These are phyloP conservation scores for Apodemia mormo DNA, from an alignment of 2,888 invertebrate species.

Conservation along the genomic window DNA sequence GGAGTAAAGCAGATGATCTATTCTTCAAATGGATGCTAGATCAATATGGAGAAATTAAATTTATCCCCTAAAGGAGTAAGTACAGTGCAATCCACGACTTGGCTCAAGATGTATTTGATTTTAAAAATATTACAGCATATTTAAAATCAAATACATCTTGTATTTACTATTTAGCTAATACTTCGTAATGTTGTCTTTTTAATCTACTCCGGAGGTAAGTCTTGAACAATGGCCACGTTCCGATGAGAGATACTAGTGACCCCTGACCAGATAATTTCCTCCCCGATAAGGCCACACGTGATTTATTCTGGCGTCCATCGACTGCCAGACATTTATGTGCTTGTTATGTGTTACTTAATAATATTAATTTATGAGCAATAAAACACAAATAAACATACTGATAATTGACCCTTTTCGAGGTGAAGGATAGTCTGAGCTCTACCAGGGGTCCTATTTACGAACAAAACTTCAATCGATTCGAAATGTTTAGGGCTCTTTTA, in stretches of 20 bases:
- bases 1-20: too few relatives aligned
- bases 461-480: too few relatives aligned
- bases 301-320: constrained; percentile 29
- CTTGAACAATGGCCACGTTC: constrained; percentile 27
- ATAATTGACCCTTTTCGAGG: not conserved
- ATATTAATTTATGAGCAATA: not conserved
- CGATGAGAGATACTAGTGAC: constrained; percentile 33
- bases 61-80: too few relatives aligned
- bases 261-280: constrained; percentile 37
- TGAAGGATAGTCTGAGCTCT: not conserved
- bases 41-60: too few relatives aligned
- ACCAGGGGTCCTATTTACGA: too few relatives aligned
- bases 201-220: constrained; percentile 28
- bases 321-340: constrained; percentile 9
- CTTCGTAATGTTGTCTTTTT: not conserved
- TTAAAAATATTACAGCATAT: too few relatives aligned
- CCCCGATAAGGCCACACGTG: constrained; percentile 29
- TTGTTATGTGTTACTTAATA: constrained; percentile 18
- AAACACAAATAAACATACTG: constrained; percentile 11
- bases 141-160: too few relatives aligned
- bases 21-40: too few relatives aligned
- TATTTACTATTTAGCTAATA: too few relatives aligned
- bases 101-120: too few relatives aligned
- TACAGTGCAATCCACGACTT: too few relatives aligned
- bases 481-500: too few relatives aligned